These are phyloP conservation scores for Brachyopa scutellaris DNA, from an alignment of 2,888 invertebrate genomes.

Conservation along the genomic window DNA sequence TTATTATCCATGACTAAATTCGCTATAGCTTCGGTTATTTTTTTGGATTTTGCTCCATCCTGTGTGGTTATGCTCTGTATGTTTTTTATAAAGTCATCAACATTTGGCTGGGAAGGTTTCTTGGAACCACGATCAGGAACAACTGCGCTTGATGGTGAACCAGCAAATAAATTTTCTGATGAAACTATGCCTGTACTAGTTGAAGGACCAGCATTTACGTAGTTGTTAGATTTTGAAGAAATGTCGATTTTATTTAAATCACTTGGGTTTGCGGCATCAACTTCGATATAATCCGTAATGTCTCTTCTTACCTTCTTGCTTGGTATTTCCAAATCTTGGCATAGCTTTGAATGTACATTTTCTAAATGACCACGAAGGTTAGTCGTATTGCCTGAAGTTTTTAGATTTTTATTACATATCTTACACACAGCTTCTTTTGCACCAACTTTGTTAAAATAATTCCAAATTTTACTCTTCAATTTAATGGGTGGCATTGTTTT, in stretches of 20 bases:
- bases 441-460: conserved; percentile 12
- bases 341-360: conserved; percentile 5
- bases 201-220: no score
- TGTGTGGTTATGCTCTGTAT: conserved; percentile 42
- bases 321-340: not conserved
- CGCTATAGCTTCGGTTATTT: conserved; percentile 56
- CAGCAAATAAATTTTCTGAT: conserved; percentile 1
- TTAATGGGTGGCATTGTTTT: no score
- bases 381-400: conserved; percentile 23
- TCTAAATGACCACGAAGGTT: conserved; percentile 28
- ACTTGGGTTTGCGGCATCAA: no score
- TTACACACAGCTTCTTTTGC: conserved; percentile 12
- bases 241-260: no score
- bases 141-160: not conserved
- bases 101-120: conserved; percentile 22
- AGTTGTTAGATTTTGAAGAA: no score
- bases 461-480: no score
- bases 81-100: conserved; percentile 43
- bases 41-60: conserved; percentile 47
- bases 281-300: no score
- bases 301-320: no score
- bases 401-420: conserved; percentile 18
- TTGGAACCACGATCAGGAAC: not conserved
- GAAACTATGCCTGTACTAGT: not conserved
- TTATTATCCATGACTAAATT: conserved; percentile 54